Percentiles rank a stretch among this genome's conserved stretches.
Conservation (phyloP, 2,797 vertebrate genomes). For the Valencia hispanica region DNA sequence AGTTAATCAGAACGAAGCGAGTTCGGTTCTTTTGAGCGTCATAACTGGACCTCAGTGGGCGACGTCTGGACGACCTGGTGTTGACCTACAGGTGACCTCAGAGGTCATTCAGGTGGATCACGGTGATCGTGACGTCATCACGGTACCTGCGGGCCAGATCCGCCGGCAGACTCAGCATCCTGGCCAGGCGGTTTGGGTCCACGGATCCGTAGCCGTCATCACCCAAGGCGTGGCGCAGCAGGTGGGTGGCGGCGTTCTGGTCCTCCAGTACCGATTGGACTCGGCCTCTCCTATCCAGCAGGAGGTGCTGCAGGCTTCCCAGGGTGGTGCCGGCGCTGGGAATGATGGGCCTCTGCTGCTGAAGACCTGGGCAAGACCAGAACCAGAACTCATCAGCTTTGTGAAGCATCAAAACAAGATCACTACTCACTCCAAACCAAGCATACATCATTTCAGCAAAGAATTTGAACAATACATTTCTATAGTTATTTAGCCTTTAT, state of each 20-base stretch:
- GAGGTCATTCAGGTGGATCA: slow-evolving; percentile 71
- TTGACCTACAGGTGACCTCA: neutral
- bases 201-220: slow-evolving; percentile 67
- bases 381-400: neutral
- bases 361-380: slow-evolving; percentile 47
- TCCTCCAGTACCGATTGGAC: slow-evolving; percentile 65
- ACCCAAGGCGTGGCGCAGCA: slow-evolving; percentile 74
- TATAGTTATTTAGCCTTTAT: too few species aligned
- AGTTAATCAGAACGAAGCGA: neutral
- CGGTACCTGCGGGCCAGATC: slow-evolving; percentile 74
- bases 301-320: slow-evolving; percentile 61
- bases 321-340: slow-evolving; percentile 50
- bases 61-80: too few species aligned
- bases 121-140: slow-evolving; percentile 76
- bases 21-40: neutral
- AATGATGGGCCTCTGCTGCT: slow-evolving; percentile 66
- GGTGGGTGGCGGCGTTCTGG: slow-evolving; percentile 66
- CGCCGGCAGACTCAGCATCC: slow-evolving; percentile 71
- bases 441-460: too few species aligned
- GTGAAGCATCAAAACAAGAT: too few species aligned
- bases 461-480: too few species aligned
- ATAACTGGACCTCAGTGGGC: neutral
- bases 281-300: slow-evolving; percentile 62
- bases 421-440: too few species aligned
- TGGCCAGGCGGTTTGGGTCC: slow-evolving; percentile 60